phyloP scores from a whole-genome alignment of 2,113 vertebrate genomes.

The Cololabis saira region DNA sequence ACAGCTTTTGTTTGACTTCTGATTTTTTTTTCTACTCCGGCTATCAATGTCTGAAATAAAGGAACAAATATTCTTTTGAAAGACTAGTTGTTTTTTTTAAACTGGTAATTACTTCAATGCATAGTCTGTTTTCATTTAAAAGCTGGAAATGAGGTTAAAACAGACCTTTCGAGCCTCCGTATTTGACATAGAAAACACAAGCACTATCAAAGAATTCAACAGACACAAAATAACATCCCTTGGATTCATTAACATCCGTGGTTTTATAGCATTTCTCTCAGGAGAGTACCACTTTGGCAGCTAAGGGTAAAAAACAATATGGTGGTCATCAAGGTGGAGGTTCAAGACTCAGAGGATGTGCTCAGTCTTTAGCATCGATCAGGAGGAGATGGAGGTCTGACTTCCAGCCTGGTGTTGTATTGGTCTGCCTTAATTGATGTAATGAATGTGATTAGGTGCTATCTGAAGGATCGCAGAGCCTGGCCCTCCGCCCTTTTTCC shows the following conservation, averaged over 20 bases:
- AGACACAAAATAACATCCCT: neutral
- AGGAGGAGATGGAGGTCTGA: slow-evolving; percentile 63
- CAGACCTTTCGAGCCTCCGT: neutral
- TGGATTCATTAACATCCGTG: neutral
- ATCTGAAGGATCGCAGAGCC: slow-evolving; percentile 77
- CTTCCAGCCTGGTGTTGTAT: slow-evolving; percentile 59
- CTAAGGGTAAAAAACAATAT: neutral
- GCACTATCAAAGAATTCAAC: neutral
- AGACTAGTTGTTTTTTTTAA: neutral
- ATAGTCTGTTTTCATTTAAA: neutral
- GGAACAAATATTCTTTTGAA: too few species aligned
- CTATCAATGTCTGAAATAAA: too few species aligned
- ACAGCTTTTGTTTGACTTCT: slow-evolving; percentile 5
- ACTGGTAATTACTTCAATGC: neutral
- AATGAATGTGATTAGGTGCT: slow-evolving; percentile 84
- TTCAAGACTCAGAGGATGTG: slow-evolving; percentile 44
- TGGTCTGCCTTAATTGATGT: slow-evolving; percentile 80
- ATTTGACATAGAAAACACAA: neutral
- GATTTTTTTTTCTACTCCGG: too few species aligned
- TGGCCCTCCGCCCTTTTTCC: slow-evolving; percentile 61
- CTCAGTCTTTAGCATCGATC: slow-evolving; percentile 70
- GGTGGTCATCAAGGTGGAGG: slow-evolving; percentile 10
- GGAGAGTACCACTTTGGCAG: neutral
- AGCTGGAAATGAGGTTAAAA: neutral
- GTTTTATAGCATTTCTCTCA: neutral